Evolutionary conservation across 2,797 vertebrate species (phyloP), one percentile per base, ranked within the genome.

Genomic region (Masticophis lateralis): DNA sequence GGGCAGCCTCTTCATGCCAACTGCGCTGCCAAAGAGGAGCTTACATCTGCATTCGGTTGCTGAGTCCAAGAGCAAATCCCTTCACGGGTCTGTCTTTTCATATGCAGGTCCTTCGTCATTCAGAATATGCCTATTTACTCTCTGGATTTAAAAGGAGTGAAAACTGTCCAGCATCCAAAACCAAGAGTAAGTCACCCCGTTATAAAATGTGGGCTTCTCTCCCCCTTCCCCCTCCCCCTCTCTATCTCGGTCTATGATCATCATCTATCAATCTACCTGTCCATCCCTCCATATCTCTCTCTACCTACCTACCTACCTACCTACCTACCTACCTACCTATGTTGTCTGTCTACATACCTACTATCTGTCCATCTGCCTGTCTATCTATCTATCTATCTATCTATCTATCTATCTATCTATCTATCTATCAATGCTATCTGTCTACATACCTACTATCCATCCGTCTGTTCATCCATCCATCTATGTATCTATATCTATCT

Each of bases 41-140:
- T 5, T 10, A 37, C 3, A 1, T 20, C 14, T 7, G 10, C 11
- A 56, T 27, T 56, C 22, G 3, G 9, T 20, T 22, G 13, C 16
- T 51, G 37, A 55, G n/a, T 32, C 55, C 32, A n/a, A 43, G 32
- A 20, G 22, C 14, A 9, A 47, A n/a, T 14, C 2, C 18, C 1
- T 59, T 61, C 79, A 18, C 57, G 10, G 20, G 37, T 12, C 10
- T 86, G 3, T 20, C 13, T 55, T 32, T 61, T 43, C 5, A 7
- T 27, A 27, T 14, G 28, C 92, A 93, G 93, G 27, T 91, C 66
- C n/a, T 93, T 93, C 57, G 56, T 91, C 4, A 25, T 91, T 61
- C 86, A 69, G 51, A 93, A 91, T 55, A 91, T 91, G 63, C 90
- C 92, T 83, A 32, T 93, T 91, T 93, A 88, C 57, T 43, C 56